Evolutionary conservation across 23 tunicate genomes (phyloP), one percentile per base, ranked within the genome.

Genomic region (Styela clava): DNA sequence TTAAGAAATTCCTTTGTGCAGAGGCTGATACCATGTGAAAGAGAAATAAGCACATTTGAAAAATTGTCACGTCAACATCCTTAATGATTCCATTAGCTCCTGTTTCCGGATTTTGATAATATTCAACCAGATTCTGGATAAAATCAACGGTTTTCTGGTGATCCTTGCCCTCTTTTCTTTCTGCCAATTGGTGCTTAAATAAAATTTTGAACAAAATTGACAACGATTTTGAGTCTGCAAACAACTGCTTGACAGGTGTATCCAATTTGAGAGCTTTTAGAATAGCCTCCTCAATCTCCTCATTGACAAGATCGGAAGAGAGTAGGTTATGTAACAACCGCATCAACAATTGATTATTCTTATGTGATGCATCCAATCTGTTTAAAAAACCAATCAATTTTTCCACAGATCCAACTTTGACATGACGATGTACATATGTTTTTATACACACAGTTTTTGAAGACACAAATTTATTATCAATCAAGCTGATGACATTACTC

Each of bases 21-120:
- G 73, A 63, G 16, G 31, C 78, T 31, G 91, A 82, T 1, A 91
- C 36, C 2, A 91, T 86, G 65, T 91, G 97, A 63, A 91, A 91
- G 3, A 91, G 62, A 44, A 91, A 79, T n/a, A 79, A 44, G 2
- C 68, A 72, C 83, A 91, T 79, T 34, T 91, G 97, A 32, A 91
- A 73, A 29, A 91, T 87, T 56, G 76, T 85, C 26, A 91, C 97
- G 16, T 71, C 69, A 2, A 91, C 74, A 62, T 85, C 93, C 25
- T 79, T 24, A 1, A 1, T 33, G 18, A n/a, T 26, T 16, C 64
- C 34, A 30, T 3, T 19, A 34, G 52, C 20, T 16, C 29, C n/a
- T 24, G 9, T 20, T 20, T 79, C 19, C 2, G 32, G 33, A 24
- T 63, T 78, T 72, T 64, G 64, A 37, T 37, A 78, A 78, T 85